Evolutionary conservation across 2,797 vertebrate genomes (phyloP), one percentile per base, ranked within the genome.

Genomic region (Vireo griseus): DNA sequence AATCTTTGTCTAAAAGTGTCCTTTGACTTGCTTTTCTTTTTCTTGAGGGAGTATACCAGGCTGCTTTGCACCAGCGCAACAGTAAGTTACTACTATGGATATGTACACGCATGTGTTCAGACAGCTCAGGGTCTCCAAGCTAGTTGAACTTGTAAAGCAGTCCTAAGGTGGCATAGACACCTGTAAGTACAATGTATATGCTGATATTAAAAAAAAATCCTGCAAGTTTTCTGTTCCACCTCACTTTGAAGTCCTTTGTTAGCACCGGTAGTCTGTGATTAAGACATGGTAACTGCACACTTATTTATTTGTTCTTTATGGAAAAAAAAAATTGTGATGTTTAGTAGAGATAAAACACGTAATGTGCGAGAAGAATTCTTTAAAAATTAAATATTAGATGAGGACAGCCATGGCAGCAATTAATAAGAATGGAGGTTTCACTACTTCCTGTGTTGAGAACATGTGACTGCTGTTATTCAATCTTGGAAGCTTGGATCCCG

Each of bases 21-120:
- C 20, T 65, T 8, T 67, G 59, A 47, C 47, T 73, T 42, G 58
- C 20, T 71, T 83, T 85, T 71, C 58, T 81, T 37, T 77, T 45
- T 75, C 13, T 6, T 4, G 47, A 57, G 44, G 39, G 29, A 58
- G n/a, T 47, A 25, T 28, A 31, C 7, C n/a, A 55, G 81, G 19
- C 72, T 91, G 71, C 51, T 79, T 76, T 89, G 78, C 76, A 52
- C 14, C 55, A 45, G 17, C 74, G 48, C 48, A 59, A 55, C 31
- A 82, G 59, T 48, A 86, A 17, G 33, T 25, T 69, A 10, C 2
- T 0, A 8, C 31, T 88, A 22, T 54, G 7, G n/a, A 10, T 57
- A 31, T 7, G 12, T 78, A 26, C 8, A 3, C 55, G 14, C 7
- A 2, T 25, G 6, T 59, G 28, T 68, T 84, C 40, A 35, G 82